A percentile compares a stretch with the other conserved stretches of the same genome.
phyloP scores from a whole-genome alignment of 1,140 invertebrate genomes.

The Ridgeia piscesae region DNA sequence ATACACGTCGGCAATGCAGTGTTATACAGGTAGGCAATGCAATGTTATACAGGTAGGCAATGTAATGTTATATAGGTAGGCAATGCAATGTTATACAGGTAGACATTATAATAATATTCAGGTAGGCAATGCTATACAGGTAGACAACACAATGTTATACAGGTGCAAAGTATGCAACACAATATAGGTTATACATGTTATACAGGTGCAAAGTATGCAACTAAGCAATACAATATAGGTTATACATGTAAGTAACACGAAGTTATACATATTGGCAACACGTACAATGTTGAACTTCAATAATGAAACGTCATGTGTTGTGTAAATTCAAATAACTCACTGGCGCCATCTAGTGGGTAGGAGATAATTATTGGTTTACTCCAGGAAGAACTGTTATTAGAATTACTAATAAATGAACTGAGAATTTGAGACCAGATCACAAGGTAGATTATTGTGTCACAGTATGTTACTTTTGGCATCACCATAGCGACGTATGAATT shows the following conservation, averaged over 20 bases:
- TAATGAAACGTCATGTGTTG: not conserved
- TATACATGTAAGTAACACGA: too few species aligned
- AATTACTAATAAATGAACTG: too few species aligned
- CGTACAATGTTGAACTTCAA: not conserved
- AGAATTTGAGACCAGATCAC: not conserved
- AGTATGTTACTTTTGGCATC: not conserved
- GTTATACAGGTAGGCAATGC: too few species aligned
- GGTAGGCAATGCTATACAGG: too few species aligned
- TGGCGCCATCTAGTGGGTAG: too few species aligned
- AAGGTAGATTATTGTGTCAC: not conserved
- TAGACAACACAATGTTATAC: not conserved
- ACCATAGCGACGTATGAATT: not conserved
- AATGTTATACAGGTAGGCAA: not conserved
- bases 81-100: too few species aligned
- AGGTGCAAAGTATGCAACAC: not conserved
- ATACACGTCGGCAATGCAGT: too few species aligned
- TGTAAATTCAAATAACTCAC: too few species aligned
- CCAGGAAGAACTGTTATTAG: too few species aligned
- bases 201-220: not conserved
- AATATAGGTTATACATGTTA: not conserved
- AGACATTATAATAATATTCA: too few species aligned
- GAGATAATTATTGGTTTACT: too few species aligned
- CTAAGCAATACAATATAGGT: too few species aligned
- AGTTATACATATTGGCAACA: not conserved
- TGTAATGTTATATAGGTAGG: not conserved